Conservation (phyloP, 2,888 invertebrate genomes). For the Archaeoteleia sp. region DNA sequence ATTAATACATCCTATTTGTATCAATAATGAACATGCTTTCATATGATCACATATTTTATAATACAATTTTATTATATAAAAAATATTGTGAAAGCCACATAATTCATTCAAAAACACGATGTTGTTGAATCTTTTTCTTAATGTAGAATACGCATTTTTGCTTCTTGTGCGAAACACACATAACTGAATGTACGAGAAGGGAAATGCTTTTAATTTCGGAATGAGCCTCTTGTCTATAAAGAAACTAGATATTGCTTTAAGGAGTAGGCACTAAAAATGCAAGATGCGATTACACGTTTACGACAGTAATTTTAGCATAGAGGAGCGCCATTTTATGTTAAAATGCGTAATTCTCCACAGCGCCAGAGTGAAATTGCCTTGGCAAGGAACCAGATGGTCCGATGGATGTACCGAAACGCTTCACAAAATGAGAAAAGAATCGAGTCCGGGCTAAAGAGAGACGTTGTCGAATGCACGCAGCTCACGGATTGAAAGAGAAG, state of each 20-base stretch:
- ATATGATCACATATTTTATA: too few relatives aligned
- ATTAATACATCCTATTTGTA: too few relatives aligned
- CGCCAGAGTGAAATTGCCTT: constrained; percentile 51
- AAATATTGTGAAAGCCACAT: too few relatives aligned
- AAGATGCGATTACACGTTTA: constrained; percentile 51
- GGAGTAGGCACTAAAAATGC: constrained; percentile 48
- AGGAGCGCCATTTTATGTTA: constrained; percentile 48
- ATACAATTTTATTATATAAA: too few relatives aligned
- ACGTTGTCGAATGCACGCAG: constrained; percentile 50
- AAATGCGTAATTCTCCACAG: constrained; percentile 49
- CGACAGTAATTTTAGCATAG: constrained; percentile 53
- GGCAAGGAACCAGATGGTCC: constrained; percentile 54
- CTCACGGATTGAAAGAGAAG: constrained; percentile 38
- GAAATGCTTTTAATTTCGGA: constrained; percentile 37
- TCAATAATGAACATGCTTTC: too few relatives aligned
- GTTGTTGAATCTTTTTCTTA: too few relatives aligned
- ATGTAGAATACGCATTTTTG: too few relatives aligned
- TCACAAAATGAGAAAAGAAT: constrained; percentile 54
- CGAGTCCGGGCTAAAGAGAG: constrained; percentile 50
- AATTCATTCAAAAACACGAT: too few relatives aligned
- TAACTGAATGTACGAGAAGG: background rate
- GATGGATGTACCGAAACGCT: constrained; percentile 52
- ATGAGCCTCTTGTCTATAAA: constrained; percentile 35
- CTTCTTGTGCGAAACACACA: too few relatives aligned
- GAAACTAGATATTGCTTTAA: constrained; percentile 49